These are phyloP conservation scores for Gymnarchus niloticus DNA, from an alignment of 2,113 vertebrate species.

Conservation along the genomic window DNA sequence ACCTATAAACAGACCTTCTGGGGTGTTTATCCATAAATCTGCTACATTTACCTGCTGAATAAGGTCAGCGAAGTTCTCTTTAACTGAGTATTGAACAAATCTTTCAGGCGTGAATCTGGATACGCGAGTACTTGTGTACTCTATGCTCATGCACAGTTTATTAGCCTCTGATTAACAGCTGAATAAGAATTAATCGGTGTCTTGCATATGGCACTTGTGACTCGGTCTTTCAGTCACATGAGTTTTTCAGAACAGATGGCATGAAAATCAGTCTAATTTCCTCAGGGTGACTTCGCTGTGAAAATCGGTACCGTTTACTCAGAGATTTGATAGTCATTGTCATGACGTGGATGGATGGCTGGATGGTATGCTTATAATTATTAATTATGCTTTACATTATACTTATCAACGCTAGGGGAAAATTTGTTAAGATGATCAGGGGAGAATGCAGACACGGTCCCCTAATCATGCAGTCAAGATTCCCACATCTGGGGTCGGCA, in stretches of 20 bases:
- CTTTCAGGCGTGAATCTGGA: neutral
- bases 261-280: neutral
- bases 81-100: neutral
- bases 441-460: too few species aligned
- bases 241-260: neutral
- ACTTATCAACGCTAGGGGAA: too few species aligned
- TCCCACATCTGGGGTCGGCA: too few species aligned
- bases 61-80: neutral
- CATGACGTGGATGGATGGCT: too few species aligned
- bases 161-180: neutral
- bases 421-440: too few species aligned
- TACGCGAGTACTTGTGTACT: neutral
- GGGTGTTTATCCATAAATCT: neutral
- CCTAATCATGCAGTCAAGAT: too few species aligned
- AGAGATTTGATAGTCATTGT: neutral
- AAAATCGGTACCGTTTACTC: neutral
- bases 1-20: neutral
- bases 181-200: neutral
- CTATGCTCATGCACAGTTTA: neutral
- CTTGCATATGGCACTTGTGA: neutral
- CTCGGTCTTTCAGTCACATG: neutral
- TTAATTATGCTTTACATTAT: too few species aligned
- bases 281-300: neutral
- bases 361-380: too few species aligned
- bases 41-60: neutral